A percentile compares a stretch with the other conserved stretches of the same genome.
phyloP scores from a whole-genome alignment of 1,140 invertebrate genomes.

The Drosophila takahashii region DNA sequence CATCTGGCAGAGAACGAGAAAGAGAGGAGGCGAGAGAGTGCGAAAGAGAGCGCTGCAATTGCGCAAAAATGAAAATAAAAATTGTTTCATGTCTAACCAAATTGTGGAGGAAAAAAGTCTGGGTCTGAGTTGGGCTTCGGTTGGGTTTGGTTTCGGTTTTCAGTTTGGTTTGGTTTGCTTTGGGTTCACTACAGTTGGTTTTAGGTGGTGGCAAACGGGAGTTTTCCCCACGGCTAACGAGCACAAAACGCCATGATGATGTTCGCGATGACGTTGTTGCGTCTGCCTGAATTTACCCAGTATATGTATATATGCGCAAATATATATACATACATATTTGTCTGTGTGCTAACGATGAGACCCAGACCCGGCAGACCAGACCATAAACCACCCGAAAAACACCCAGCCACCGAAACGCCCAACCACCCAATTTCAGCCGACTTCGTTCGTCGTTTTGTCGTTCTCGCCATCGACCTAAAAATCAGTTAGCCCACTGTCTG shows the following conservation, averaged over 20 bases:
- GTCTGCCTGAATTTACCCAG: conserved; percentile 44
- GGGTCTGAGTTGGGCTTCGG: conserved; percentile 43
- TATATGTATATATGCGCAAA: conserved; percentile 18
- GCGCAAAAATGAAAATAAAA: conserved; percentile 63
- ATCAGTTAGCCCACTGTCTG: conserved; percentile 71
- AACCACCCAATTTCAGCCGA: conserved; percentile 43
- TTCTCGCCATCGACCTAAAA: conserved; percentile 79
- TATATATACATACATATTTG: conserved; percentile 20
- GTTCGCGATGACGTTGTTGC: conserved; percentile 44
- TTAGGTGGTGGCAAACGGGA: conserved; percentile 13
- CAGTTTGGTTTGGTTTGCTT: conserved; percentile 43
- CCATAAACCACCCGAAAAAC: conserved; percentile 36
- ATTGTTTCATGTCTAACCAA: conserved; percentile 63
- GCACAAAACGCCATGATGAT: conserved; percentile 39
- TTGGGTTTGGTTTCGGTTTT: conserved; percentile 49
- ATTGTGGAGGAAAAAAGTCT: conserved; percentile 29
- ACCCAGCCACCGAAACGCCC: conserved; percentile 4
- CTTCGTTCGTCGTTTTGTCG: conserved; percentile 61
- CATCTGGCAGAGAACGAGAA: conserved; percentile 59
- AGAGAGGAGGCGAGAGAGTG: conserved; percentile 2
- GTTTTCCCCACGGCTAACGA: conserved; percentile 17
- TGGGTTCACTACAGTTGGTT: conserved; percentile 32
- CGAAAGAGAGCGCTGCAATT: conserved; percentile 22
- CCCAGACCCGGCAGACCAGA: conserved; percentile 56
- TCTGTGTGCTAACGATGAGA: conserved; percentile 44